Evolutionary conservation across 2,888 invertebrate species (phyloP), one percentile per base, ranked within the genome.

Genomic region (Drosophila fungiperda): DNA sequence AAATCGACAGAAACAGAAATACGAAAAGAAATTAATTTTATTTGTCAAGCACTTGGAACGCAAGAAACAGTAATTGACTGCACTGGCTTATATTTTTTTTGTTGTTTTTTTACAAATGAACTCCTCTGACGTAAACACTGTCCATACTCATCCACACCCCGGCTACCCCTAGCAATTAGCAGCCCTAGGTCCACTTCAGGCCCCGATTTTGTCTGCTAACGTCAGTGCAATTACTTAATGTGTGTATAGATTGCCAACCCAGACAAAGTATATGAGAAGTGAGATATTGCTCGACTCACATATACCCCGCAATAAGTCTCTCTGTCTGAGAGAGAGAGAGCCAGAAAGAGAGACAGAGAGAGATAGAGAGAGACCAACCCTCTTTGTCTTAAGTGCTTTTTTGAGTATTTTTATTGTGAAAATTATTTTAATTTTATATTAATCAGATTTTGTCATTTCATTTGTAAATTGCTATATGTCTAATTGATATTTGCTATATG

Each of bases 191-290:
- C 36, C 26, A 54, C 17, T 26, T 26, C 36, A 36, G 26, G 26
- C 23, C 36, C 23, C 55, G 42, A 50, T 33, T n/a, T 23, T 52
- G 42, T 45, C 32, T 33, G 38, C 48, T 20, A 15, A 26, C 45
- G 35, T 50, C 36, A 32, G 42, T 58, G 60, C 80, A 80, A 80
- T 80, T 80, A 80, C 80, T 80, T 80, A 80, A 81, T 80, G 78
- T 81, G 72, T 80, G 75, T 77, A 71, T 61, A 55, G 60, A 79
- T 45, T 71, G 79, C 38, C 52, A 68, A 67, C 12, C 29, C 57
- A n/a, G 57, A 32, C 4, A 55, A 17, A 62, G 33, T 12, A 35
- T 17, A 12, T 23, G n/a, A 50, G 12, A 26, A 26, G 12, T 2
- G n/a, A 26, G 3, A 33, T 5, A 32, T 1, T 45, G 40, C 40